Evolutionary conservation across 2,797 vertebrate species (phyloP).

Genomic region (Coranthus polyacanthus): DNA sequence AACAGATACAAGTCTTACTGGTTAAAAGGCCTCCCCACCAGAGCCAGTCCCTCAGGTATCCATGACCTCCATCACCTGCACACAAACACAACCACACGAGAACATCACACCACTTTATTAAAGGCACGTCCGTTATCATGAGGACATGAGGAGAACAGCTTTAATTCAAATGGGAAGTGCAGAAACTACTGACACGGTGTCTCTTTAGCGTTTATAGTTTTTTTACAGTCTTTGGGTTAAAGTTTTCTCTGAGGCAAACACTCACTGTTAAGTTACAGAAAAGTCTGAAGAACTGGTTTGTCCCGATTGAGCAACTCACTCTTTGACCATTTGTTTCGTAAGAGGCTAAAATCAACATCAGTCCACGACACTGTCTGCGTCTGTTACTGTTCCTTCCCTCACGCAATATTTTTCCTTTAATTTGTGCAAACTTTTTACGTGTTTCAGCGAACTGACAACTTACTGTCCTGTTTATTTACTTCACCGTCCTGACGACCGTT

Average conservation of each 20-base stretch:
- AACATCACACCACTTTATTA: background rate
- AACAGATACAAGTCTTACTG: constrained; percentile 85
- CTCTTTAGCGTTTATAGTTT: too few relatives aligned
- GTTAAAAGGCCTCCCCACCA: constrained; percentile 97
- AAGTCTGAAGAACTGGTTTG: background rate
- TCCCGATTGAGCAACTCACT: background rate
- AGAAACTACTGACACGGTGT: too few relatives aligned
- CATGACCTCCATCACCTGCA: constrained; percentile 93
- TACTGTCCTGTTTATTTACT: too few relatives aligned
- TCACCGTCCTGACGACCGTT: too few relatives aligned
- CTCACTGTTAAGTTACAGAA: background rate
- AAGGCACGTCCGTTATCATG: background rate
- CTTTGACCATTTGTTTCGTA: constrained; percentile 3
- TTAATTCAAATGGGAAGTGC: background rate
- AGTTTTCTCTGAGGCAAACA: too few relatives aligned
- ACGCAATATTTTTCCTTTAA: too few relatives aligned
- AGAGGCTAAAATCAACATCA: background rate
- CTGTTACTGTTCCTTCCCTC: too few relatives aligned
- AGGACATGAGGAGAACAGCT: background rate
- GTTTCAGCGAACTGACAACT: too few relatives aligned
- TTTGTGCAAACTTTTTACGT: too few relatives aligned
- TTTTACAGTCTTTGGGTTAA: too few relatives aligned
- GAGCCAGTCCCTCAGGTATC: constrained; percentile 94
- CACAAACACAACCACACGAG: constrained; percentile 20
- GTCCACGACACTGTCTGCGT: too few relatives aligned